Evolutionary conservation across 1,140 invertebrate species (phyloP), one percentile per base, ranked within the genome.

Genomic region (Diorhabda elongata): DNA sequence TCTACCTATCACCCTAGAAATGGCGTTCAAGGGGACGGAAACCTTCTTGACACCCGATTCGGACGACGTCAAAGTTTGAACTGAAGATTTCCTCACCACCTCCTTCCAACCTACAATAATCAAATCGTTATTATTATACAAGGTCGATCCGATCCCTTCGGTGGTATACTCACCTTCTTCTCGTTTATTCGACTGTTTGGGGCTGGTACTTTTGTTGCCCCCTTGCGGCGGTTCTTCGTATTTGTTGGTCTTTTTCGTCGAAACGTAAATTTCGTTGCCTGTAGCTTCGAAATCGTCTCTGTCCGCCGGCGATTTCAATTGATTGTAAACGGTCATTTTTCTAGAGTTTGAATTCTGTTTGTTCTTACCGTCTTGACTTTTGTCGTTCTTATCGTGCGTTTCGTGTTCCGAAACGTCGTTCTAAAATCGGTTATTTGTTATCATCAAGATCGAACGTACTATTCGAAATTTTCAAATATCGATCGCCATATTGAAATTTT

Each of bases 1-100:
- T 76, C 96, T 89, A 2, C 97, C 97, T 79, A 98, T 98, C 1
- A 98, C 96, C 69, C 96, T 86, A 74, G 95, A 97, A 61, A 98
- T 98, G 58, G 96, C 96, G 82, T 93, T 92, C 11, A 95, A 88
- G 61, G 95, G 95, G 65, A 99, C 96, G 6, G 90, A 90, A n/a
- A 97, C 93, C 82, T 94, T 94, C 75, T 94, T 94, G 5, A 87
- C 88, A 56, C 80, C 80, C 61, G 85, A 83, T 67, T 86, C 85
- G 4, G 84, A 80, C 47, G 83, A 81, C 56, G 83, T 83, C n/a
- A 85, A 78, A 0, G 84, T 79, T 70, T 84, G 83, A 5, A 82
- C 76, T 26, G 82, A 84, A 68, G 87, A 92, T 83, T 93, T 97
- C 78, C 96, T 84, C 5, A 95, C 93, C 6, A 98, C 95, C 85